These are phyloP conservation scores for Choristoneura fumiferana DNA, from an alignment of 1,140 invertebrate species.

Conservation along the genomic window DNA sequence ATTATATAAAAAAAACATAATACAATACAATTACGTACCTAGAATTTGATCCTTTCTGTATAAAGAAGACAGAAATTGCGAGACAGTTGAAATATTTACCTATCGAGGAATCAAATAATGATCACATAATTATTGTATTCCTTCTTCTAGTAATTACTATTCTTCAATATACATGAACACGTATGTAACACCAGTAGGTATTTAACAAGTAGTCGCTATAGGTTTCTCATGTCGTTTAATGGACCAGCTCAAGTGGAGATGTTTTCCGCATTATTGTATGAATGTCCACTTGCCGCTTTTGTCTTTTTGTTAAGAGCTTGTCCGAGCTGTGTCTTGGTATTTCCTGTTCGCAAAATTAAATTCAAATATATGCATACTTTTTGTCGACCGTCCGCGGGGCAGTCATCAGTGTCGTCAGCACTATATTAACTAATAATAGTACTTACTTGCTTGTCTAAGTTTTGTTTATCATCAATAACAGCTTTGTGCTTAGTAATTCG, in stretches of 20 bases:
- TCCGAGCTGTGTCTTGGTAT: slow-evolving; percentile 50
- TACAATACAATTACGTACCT: too few relatives aligned
- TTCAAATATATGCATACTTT: slow-evolving; percentile 74
- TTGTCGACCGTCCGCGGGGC: slow-evolving; percentile 52
- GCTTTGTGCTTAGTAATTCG: too few relatives aligned
- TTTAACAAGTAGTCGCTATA: not conserved
- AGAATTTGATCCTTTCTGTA: too few relatives aligned
- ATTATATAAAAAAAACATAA: too few relatives aligned
- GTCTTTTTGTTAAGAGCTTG: slow-evolving; percentile 50
- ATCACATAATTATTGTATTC: too few relatives aligned
- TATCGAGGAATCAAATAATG: too few relatives aligned
- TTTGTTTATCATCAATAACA: too few relatives aligned
- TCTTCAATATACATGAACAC: too few relatives aligned
- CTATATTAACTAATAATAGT: slow-evolving; percentile 23
- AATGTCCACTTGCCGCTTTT: slow-evolving; percentile 27
- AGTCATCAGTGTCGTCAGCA: slow-evolving; percentile 29
- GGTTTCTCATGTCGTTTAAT: slow-evolving; percentile 2
- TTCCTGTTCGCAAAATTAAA: slow-evolving; percentile 71
- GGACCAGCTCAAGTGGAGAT: slow-evolving; percentile 5
- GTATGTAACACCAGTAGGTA: not conserved
- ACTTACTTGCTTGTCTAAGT: not conserved
- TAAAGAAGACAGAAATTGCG: too few relatives aligned
- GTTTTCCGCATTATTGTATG: slow-evolving; percentile 16
- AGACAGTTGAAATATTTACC: too few relatives aligned
- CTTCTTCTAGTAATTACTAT: too few relatives aligned